Percentiles rank a stretch among this genome's conserved stretches.
These are phyloP conservation scores for Chaetoderma sp. DNA, from an alignment of 2,888 invertebrate genomes.

Conservation along the genomic window DNA sequence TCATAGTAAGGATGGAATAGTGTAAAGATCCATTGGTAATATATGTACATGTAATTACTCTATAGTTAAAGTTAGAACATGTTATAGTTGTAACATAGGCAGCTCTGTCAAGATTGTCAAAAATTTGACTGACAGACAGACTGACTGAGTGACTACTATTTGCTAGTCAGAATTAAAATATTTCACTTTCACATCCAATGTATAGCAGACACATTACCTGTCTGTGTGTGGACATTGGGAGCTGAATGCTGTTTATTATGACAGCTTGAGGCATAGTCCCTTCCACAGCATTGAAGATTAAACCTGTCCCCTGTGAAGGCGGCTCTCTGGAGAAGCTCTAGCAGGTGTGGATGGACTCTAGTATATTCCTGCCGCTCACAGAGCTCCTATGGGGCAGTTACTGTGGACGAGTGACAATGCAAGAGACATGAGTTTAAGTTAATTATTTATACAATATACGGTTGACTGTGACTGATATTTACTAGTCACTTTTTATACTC, in stretches of 20 bases:
- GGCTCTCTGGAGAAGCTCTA: too few relatives aligned
- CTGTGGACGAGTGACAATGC: constrained; percentile 3
- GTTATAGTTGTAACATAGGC: too few relatives aligned
- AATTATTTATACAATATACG: not conserved
- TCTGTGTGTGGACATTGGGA: constrained; percentile 11
- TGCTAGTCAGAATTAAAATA: not conserved
- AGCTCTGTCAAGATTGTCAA: too few relatives aligned
- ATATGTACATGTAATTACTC: too few relatives aligned
- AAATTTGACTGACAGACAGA: too few relatives aligned
- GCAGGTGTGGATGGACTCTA: constrained; percentile 12
- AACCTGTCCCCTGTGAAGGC: constrained; percentile 11
- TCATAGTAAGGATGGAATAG: too few relatives aligned
- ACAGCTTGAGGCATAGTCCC: constrained; percentile 10
- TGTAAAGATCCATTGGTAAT: too few relatives aligned
- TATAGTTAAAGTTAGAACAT: too few relatives aligned
- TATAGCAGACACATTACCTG: constrained; percentile 1
- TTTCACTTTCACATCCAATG: not conserved
- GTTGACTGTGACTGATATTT: too few relatives aligned
- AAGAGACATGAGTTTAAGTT: not conserved
- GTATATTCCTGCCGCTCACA: constrained; percentile 13
- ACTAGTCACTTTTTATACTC: too few relatives aligned
- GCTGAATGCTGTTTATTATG: not conserved
- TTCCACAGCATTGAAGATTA: constrained; percentile 17
- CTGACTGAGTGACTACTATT: too few relatives aligned
- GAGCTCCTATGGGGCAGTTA: not conserved